These are phyloP conservation scores for Centropyge bicolor DNA, from an alignment of 2,797 vertebrate genomes.

Conservation along the genomic window DNA sequence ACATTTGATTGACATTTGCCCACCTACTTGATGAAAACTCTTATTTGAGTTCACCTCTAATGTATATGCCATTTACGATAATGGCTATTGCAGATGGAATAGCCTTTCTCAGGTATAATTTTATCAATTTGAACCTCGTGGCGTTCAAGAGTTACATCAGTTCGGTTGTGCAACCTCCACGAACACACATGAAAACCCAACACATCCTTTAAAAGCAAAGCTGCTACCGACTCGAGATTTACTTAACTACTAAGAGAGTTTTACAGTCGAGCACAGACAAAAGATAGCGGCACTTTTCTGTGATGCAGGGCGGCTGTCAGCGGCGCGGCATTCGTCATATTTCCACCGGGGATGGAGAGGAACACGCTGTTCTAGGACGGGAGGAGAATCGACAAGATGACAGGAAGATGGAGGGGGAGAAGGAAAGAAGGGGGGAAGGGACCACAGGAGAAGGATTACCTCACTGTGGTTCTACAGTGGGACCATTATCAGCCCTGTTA, in stretches of 20 bases:
- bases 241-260: constrained; percentile 7
- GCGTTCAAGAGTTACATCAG: constrained; percentile 8
- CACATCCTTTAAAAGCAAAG: neutral
- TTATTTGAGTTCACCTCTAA: constrained; percentile 40
- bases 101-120: constrained; percentile 13
- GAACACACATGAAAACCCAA: neutral
- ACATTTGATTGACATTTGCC: constrained; percentile 42
- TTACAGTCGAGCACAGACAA: constrained; percentile 30
- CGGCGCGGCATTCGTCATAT: constrained; percentile 53
- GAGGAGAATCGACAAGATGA: constrained; percentile 44
- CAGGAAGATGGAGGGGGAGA: constrained; percentile 18
- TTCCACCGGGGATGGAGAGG: constrained; percentile 54
- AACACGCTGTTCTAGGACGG: constrained; percentile 62
- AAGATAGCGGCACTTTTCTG: constrained; percentile 38
- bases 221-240: neutral
- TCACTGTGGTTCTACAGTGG: constrained; percentile 28
- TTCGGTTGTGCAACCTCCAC: neutral
- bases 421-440: neutral
- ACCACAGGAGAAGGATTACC: constrained; percentile 50
- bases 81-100: constrained; percentile 21
- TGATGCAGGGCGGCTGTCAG: constrained; percentile 63
- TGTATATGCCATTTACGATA: constrained; percentile 23
- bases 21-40: constrained; percentile 28
- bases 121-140: neutral
- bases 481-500: constrained; percentile 48